phyloP scores from a whole-genome alignment of 2,113 vertebrate species.

The Nesoenas mayeri region DNA sequence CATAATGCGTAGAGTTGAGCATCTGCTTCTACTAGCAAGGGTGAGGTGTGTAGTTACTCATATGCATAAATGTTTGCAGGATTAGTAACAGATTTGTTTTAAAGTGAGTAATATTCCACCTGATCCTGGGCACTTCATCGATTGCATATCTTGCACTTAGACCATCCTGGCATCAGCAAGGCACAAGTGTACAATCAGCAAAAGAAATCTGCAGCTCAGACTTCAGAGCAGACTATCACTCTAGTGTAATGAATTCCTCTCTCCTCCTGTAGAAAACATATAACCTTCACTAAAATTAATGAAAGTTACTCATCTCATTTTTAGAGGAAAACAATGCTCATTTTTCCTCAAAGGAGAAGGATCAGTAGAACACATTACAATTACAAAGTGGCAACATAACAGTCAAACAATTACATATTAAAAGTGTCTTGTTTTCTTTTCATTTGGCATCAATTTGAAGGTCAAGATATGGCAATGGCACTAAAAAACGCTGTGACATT shows the following conservation, averaged over 20 bases:
- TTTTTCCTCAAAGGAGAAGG: constrained; percentile 36
- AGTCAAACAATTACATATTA: constrained; percentile 35
- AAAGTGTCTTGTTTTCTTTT: constrained; percentile 11
- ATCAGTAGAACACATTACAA: constrained; percentile 63
- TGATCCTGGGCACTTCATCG: background rate
- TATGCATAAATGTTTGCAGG: background rate
- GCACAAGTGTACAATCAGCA: constrained; percentile 35
- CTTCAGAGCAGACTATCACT: constrained; percentile 19
- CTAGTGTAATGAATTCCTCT: constrained; percentile 5
- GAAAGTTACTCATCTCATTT: background rate
- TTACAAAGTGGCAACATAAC: constrained; percentile 61
- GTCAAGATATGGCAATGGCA: constrained; percentile 22
- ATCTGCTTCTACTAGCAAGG: background rate
- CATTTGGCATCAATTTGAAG: constrained; percentile 38
- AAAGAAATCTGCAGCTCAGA: constrained; percentile 33
- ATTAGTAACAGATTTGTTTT: background rate
- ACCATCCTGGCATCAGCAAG: background rate
- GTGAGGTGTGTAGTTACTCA: background rate
- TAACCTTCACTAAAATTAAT: background rate
- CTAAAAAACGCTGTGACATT: background rate
- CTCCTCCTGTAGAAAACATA: constrained; percentile 3
- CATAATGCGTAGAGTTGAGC: background rate
- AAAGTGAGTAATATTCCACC: constrained; percentile 4
- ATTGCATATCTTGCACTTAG: background rate
- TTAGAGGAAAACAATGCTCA: background rate